Percentiles rank a stretch among this genome's conserved stretches.
Evolutionary conservation across 2,797 vertebrate species (phyloP).

Genomic region (Dicrostonyx torquatus): DNA sequence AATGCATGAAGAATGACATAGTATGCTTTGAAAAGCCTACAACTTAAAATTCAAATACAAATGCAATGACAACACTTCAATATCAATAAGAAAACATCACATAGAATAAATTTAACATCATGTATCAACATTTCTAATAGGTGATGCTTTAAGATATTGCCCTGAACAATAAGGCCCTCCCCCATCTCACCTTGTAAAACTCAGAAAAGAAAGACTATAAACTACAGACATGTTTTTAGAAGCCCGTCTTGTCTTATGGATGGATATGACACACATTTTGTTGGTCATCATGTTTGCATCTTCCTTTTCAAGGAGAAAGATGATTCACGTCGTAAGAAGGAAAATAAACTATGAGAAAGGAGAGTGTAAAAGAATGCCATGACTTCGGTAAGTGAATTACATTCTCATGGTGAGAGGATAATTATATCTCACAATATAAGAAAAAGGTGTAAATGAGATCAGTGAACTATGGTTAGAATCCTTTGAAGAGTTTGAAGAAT

Average conservation of each 20-base stretch:
- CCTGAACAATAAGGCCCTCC: not conserved
- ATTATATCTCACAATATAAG: slow-evolving; percentile 55
- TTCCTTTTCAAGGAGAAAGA: slow-evolving; percentile 38
- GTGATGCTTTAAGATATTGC: not conserved
- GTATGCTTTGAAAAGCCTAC: not conserved
- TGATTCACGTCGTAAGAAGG: not conserved
- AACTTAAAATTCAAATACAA: slow-evolving; percentile 14
- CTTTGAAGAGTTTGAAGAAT: slow-evolving; percentile 61
- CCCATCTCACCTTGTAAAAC: not conserved
- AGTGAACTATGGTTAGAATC: slow-evolving; percentile 58
- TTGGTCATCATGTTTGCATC: not conserved
- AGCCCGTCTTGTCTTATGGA: not conserved
- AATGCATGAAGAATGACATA: not conserved
- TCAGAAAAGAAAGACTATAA: slow-evolving; percentile 28
- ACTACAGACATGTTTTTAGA: not conserved
- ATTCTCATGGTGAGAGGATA: slow-evolving; percentile 67
- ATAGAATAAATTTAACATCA: not conserved
- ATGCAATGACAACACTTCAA: not conserved
- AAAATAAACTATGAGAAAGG: slow-evolving; percentile 47
- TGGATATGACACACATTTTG: not conserved
- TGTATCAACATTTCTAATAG: not conserved
- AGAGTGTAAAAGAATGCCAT: slow-evolving; percentile 26
- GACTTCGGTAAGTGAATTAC: slow-evolving; percentile 63
- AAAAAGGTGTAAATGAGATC: slow-evolving; percentile 76
- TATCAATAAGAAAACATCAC: not conserved